These are phyloP conservation scores for Myiotriccus ornatus DNA, from an alignment of 2,797 vertebrate genomes.

Conservation along the genomic window DNA sequence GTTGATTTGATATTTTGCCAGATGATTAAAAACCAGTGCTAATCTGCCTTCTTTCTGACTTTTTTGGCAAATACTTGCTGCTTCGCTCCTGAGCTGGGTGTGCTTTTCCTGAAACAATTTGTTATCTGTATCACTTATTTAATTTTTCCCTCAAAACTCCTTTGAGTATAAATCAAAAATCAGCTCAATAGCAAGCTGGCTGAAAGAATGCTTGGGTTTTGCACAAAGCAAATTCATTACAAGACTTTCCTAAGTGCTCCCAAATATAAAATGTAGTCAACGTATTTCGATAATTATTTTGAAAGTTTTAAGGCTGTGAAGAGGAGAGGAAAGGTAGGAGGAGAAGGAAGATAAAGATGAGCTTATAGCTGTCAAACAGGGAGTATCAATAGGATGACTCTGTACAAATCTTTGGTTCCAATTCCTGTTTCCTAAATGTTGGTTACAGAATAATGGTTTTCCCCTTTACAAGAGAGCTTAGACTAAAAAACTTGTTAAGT, in stretches of 20 bases:
- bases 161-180: not conserved
- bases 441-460: not conserved
- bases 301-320: not conserved
- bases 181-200: not conserved
- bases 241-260: not conserved
- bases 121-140: not conserved
- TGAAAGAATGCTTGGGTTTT: not conserved
- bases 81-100: not conserved
- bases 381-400: not conserved
- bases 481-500: not conserved
- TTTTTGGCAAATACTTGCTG: not conserved
- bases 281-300: not conserved
- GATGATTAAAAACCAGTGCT: not conserved
- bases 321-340: not conserved
- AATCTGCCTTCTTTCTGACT: not conserved
- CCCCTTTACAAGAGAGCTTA: not conserved
- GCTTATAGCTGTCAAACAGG: not conserved
- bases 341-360: not conserved
- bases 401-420: not conserved
- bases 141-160: not conserved
- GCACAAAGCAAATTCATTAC: rapidly evolving
- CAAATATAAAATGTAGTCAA: not conserved
- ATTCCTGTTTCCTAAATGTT: not conserved
- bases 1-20: not conserved
- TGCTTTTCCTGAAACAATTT: not conserved